Evolutionary conservation across 2,797 vertebrate species (phyloP).

Genomic region (Okamejei kenojei): DNA sequence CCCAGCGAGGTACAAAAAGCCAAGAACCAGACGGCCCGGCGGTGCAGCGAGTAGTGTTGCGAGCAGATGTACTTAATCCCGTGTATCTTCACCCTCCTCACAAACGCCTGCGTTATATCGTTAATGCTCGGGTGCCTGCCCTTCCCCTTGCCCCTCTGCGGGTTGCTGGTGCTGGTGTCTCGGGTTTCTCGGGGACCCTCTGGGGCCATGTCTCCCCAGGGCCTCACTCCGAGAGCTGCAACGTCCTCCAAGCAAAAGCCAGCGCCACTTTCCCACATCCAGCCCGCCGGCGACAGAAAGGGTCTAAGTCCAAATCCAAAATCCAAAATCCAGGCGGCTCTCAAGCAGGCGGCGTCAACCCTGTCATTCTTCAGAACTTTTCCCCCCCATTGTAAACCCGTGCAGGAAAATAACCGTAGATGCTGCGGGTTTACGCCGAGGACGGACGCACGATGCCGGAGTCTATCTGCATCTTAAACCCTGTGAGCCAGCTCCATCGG

Average conservation of each 20-base stretch:
- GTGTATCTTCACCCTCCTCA: constrained; percentile 76
- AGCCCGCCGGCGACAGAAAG: constrained; percentile 42
- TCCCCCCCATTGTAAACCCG: no score
- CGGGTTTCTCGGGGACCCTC: constrained; percentile 55
- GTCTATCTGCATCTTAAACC: neutral
- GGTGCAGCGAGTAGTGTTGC: constrained; percentile 64
- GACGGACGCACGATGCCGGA: no score
- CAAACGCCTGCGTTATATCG: constrained; percentile 51
- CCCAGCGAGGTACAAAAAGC: constrained; percentile 84
- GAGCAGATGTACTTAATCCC: constrained; percentile 79
- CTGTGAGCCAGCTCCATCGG: neutral
- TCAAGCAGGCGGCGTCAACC: neutral
- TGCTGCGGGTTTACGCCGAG: no score
- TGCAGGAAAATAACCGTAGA: no score
- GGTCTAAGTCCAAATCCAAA: no score
- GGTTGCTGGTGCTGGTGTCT: constrained; percentile 42
- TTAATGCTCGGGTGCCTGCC: constrained; percentile 46
- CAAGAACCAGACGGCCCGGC: constrained; percentile 82
- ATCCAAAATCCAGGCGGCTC: neutral
- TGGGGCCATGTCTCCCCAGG: constrained; percentile 67
- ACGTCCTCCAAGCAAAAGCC: constrained; percentile 67
- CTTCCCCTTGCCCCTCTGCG: constrained; percentile 37
- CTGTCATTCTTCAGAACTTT: neutral
- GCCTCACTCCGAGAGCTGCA: constrained; percentile 56
- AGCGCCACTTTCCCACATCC: constrained; percentile 64